Conservation (phyloP, 2,797 vertebrate genomes). For the Acestrorhynchus altus region DNA sequence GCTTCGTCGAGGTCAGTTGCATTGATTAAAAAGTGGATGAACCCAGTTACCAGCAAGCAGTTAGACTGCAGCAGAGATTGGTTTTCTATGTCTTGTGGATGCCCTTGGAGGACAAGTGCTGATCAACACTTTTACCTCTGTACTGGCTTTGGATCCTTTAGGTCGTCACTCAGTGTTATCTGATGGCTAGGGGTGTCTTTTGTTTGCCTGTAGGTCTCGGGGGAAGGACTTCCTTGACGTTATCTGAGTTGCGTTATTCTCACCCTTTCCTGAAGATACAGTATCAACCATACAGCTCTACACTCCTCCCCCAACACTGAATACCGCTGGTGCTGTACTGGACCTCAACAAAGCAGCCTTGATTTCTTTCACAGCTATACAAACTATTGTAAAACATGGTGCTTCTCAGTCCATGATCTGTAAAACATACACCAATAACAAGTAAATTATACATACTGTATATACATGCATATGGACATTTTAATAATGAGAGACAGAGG, state of each 20-base stretch:
- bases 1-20: neutral
- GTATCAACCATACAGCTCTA: slow-evolving; percentile 75
- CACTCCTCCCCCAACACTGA: slow-evolving; percentile 61
- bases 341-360: slow-evolving; percentile 55
- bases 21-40: neutral
- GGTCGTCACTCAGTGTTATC: slow-evolving; percentile 73
- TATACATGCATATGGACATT: no score
- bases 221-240: slow-evolving; percentile 75
- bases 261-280: slow-evolving; percentile 73
- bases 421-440: no score
- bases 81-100: neutral
- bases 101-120: neutral
- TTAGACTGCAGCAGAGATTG: neutral
- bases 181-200: slow-evolving; percentile 71
- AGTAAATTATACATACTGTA: no score
- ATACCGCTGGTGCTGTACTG: slow-evolving; percentile 35
- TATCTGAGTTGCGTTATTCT: slow-evolving; percentile 76
- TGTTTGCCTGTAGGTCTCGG: slow-evolving; percentile 67
- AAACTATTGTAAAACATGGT: slow-evolving; percentile 5
- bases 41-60: neutral
- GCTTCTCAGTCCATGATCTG: no score
- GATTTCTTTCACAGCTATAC: neutral
- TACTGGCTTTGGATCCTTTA: neutral
- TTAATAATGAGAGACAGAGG: no score
- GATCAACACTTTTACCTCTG: neutral